Evolutionary conservation across 2,797 vertebrate genomes (phyloP).

Genomic region (Chloroceryle inda): DNA sequence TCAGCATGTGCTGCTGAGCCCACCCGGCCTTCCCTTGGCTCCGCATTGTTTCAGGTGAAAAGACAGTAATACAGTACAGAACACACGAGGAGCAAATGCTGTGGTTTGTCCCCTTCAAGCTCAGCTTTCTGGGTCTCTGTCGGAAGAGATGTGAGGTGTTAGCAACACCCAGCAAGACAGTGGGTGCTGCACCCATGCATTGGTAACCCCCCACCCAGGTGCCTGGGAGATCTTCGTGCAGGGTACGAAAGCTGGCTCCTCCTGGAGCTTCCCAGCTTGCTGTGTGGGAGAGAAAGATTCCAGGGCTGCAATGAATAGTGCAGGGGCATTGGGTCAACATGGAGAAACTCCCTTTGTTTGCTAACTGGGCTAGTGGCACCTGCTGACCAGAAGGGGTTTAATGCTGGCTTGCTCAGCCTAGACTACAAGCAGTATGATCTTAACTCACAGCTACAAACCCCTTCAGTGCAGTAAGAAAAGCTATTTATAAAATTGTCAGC

Average conservation of each 20-base stretch:
- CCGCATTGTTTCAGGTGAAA: not conserved
- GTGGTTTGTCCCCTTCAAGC: rapidly evolving
- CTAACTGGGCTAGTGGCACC: not conserved
- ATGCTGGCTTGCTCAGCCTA: not conserved
- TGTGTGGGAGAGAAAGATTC: not conserved
- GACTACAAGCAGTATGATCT: not conserved
- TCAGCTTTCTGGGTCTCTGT: not conserved
- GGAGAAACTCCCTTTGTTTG: not conserved
- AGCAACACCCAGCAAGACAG: rapidly evolving
- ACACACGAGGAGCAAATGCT: not conserved
- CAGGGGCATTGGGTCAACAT: not conserved
- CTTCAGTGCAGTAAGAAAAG: not conserved
- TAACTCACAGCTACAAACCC: not conserved
- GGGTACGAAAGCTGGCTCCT: not conserved
- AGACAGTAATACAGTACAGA: not conserved
- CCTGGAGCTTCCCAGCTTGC: not conserved
- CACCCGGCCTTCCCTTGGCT: not conserved
- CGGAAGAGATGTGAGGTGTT: not conserved
- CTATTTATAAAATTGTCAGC: not conserved
- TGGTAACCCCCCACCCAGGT: not conserved
- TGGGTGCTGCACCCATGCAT: not conserved
- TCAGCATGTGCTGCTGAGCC: not conserved
- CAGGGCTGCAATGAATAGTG: not conserved
- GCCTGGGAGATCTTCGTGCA: not conserved
- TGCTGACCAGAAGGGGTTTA: not conserved